Base-by-base conservation (phyloP, 1,140 invertebrate species). In the Tetramorium alpestre region DNA sequence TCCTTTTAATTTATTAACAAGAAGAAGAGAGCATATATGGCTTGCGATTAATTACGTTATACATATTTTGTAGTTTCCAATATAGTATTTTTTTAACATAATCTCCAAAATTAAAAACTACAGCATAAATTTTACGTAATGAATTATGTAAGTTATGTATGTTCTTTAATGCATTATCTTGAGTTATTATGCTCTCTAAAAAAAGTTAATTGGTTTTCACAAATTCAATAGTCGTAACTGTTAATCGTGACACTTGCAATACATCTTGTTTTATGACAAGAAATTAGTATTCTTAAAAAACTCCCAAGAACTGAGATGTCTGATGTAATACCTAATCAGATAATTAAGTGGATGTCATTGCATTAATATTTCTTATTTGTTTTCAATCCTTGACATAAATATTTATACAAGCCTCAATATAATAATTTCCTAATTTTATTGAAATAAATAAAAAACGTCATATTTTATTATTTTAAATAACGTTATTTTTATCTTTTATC, bases 191-290 rank as follows among this genome's bases (percentile, higher is more conserved):
- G 10, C 7, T 28, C 3, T 51, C 13, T 41, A 18, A 5, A 38
- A 78, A 13, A 16, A 78, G 51, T 51, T 7, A 10, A 78, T 65
- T 65, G 5, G 11, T 65, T 78, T 65, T 65, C 11, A 13, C 3
- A 65, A 51, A 77, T 77, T 77, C 38, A 60, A 60, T 38, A 76
- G 8, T 44, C 56, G 22, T 33, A 77, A 77, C 33, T 58, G 22
- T 41, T 49, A 41, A 76, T 60, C 38, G 13, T 1, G 38, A 28
- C 18, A 41, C 41, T 25, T 28, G 13, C 25, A 22, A 67, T 72
- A 72, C 2, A 8, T 72, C 13, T 78, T 44, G 47, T 80, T 80
- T 80, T 38, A 80, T 18, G 10, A 54, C 6, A 76, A 22, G 1
- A n/a, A 67, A 28, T 64, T 51, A 80, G 38, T 65, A 65, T 38